Evolutionary conservation across 2,888 invertebrate genomes (phyloP), one percentile per base, ranked within the genome.

Genomic region (Glyphotaelius pellucidus): DNA sequence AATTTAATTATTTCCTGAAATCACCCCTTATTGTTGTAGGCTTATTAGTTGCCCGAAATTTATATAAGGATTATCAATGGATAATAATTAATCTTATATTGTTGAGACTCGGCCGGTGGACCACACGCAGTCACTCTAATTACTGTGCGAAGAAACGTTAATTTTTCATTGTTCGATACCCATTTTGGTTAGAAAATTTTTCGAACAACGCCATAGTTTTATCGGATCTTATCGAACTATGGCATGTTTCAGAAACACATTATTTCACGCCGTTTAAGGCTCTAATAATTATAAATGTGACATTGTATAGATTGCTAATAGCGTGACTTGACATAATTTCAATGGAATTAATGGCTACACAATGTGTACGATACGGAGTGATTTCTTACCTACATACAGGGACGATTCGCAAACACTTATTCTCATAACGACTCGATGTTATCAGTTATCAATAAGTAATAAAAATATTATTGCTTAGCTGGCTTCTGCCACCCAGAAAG

Each of bases 121-220:
- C 32, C 83, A 83, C 32, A 35, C 83, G 35, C 32, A 25, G 83
- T 35, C 83, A 38, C 35, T 32, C 83, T 67, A 83, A 83, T 35
- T 35, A 83, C 32, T 83, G 83, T 83, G 83, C 83, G 31, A 83
- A 83, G 83, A 19, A 83, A 35, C 32, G 83, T 38, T 83, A 35
- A 83, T 83, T 32, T 83, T 19, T 83, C 83, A 83, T 83, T 83
- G 83, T 83, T 32, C 35, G 25, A 25, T 19, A 32, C 35, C 35
- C 25, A n/a, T 83, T 83, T 83, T 83, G 35, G 32, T 83, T 83
- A 4, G 35, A 35, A 25, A 35, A 32, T 35, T 25, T 25, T 67
- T n/a, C 67, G 67, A 25, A 25, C 67, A 67, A 67, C 67, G 67
- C 67, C 67, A 67, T 67, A 67, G 67, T 67, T 67, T 67, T 67